A percentile compares a stretch with the other conserved stretches of the same genome.
phyloP scores from a whole-genome alignment of 2,888 invertebrate species.

The Ptilodon capucinus region DNA sequence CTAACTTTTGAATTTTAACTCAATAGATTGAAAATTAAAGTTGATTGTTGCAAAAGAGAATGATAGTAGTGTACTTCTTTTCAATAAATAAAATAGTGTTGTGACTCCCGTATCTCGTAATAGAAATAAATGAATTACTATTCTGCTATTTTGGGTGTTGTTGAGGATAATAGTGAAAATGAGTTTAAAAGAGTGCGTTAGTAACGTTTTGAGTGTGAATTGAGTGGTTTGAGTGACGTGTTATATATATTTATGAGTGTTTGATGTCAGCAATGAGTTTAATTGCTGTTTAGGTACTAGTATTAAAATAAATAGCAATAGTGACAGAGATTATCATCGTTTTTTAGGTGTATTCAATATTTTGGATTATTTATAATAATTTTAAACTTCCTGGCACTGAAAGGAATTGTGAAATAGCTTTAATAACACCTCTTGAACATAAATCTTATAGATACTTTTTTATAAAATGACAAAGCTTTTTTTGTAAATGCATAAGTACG shows the following conservation, averaged over 20 bases:
- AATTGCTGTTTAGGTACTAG: too few relatives aligned
- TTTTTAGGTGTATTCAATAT: too few relatives aligned
- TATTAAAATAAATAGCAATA: too few relatives aligned
- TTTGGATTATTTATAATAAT: too few relatives aligned
- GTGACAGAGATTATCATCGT: too few relatives aligned
- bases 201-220: not conserved
- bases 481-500: too few relatives aligned
- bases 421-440: too few relatives aligned
- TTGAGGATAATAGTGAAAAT: not conserved
- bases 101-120: not conserved
- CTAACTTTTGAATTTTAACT: not conserved
- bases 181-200: not conserved
- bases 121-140: not conserved
- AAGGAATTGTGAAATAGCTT: too few relatives aligned
- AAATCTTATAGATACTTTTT: too few relatives aligned
- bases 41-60: not conserved
- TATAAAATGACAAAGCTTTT: too few relatives aligned
- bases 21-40: not conserved
- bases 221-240: not conserved
- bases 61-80: not conserved
- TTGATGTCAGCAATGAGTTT: not conserved
- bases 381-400: too few relatives aligned
- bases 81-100: not conserved
- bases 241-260: not conserved
- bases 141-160: not conserved